These are phyloP conservation scores for Omphaloscelis lunosa DNA, from an alignment of 2,888 invertebrate species.

Conservation along the genomic window DNA sequence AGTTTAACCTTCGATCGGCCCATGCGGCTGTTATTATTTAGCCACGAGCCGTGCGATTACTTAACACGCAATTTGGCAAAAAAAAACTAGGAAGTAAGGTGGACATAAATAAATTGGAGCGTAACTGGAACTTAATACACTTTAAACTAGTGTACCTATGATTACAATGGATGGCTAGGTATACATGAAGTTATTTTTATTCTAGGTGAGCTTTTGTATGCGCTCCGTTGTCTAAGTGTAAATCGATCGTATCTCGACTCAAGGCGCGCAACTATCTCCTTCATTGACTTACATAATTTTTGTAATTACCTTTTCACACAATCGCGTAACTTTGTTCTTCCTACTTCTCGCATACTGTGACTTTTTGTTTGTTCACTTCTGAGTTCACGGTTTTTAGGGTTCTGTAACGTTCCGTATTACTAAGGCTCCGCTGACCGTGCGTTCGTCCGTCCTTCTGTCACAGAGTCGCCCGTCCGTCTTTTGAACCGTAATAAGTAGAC, in stretches of 20 bases:
- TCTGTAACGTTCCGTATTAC: not conserved
- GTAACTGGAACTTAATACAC: conserved; percentile 37
- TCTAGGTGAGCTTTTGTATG: conserved; percentile 72
- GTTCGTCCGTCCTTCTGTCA: no score
- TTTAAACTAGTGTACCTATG: conserved; percentile 20
- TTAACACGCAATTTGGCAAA: conserved; percentile 56
- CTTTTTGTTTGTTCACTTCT: conserved; percentile 77
- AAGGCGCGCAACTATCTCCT: conserved; percentile 82
- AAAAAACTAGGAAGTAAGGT: conserved; percentile 70
- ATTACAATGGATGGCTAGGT: conserved; percentile 45
- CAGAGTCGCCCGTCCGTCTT: no score
- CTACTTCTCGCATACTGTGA: conserved; percentile 77
- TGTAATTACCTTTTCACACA: conserved; percentile 86
- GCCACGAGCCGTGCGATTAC: not conserved
- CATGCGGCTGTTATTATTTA: no score
- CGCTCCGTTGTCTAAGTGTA: conserved; percentile 60
- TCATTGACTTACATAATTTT: conserved; percentile 84
- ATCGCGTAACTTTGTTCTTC: conserved; percentile 82
- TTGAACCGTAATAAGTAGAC: not conserved
- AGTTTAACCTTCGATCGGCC: no score
- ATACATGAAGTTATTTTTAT: conserved; percentile 48
- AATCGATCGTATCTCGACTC: conserved; percentile 75
- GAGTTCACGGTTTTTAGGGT: conserved; percentile 56
- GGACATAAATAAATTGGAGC: conserved; percentile 42
- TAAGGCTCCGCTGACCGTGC: no score